These are phyloP conservation scores for Emydoidea blandingii DNA, from an alignment of 2,797 vertebrate species.

Conservation along the genomic window DNA sequence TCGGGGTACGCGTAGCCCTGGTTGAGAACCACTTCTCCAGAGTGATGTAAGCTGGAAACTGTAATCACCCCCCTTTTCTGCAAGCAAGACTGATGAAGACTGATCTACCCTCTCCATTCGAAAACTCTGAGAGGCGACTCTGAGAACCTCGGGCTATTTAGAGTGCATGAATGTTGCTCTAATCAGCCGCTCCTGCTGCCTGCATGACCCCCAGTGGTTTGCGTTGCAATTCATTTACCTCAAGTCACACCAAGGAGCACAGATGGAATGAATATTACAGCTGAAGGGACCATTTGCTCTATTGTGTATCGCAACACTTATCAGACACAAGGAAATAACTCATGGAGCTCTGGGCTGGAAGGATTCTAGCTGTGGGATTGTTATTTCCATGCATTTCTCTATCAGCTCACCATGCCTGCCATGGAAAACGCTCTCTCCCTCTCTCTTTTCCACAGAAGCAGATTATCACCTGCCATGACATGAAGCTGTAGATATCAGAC, in stretches of 20 bases:
- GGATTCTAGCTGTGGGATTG: neutral
- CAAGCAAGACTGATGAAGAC: slow-evolving; percentile 5
- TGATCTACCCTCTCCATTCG: slow-evolving; percentile 28
- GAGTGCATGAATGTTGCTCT: slow-evolving; percentile 34
- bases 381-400: neutral
- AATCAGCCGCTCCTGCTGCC: neutral
- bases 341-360: neutral
- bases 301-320: neutral
- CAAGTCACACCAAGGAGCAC: slow-evolving; percentile 14
- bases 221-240: neutral
- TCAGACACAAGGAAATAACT: neutral
- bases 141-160: neutral
- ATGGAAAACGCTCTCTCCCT: neutral
- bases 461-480: neutral
- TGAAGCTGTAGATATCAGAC: neutral
- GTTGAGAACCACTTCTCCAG: neutral
- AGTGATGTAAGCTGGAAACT: neutral
- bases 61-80: neutral
- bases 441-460: fast-evolving
- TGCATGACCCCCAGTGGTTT: neutral
- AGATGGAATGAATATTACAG: neutral
- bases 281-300: neutral
- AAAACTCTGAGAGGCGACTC: neutral
- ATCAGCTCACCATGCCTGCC: neutral
- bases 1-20: too few species aligned